phyloP scores from a whole-genome alignment of 2,113 vertebrate genomes.

The Sinocyclocheilus maitianheensis region DNA sequence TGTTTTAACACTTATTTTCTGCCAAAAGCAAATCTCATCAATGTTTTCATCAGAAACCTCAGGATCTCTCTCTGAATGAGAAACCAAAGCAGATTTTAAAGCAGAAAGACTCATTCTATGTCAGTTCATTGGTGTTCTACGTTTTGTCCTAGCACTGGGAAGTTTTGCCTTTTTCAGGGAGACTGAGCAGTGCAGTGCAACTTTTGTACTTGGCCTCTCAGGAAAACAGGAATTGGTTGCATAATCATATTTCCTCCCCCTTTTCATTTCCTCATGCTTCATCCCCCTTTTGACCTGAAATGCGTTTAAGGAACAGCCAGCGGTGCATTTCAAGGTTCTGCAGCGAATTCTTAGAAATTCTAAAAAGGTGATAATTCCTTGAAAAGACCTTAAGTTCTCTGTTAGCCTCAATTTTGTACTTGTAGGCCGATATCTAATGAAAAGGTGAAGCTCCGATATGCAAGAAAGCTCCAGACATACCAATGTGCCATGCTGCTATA shows the following conservation, averaged over 20 bases:
- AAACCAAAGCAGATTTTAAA: neutral
- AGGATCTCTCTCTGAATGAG: neutral
- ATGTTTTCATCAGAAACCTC: neutral
- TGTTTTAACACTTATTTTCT: too few species aligned
- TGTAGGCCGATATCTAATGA: neutral
- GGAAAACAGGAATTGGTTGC: neutral
- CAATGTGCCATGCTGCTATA: neutral
- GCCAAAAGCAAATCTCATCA: too few species aligned
- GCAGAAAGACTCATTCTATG: neutral
- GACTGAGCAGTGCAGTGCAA: neutral
- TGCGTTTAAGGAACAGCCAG: neutral
- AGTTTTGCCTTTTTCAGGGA: neutral
- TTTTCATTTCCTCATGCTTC: neutral
- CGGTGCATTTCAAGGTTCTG: neutral
- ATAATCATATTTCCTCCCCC: neutral
- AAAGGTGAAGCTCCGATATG: neutral
- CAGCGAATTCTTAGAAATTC: neutral
- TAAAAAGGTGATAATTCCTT: conserved; percentile 21
- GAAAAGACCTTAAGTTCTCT: conserved; percentile 3
- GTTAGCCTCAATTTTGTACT: neutral
- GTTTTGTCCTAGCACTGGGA: neutral
- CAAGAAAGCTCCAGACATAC: neutral
- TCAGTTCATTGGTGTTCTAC: neutral
- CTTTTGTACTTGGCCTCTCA: neutral
- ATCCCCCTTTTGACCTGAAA: neutral